Base-by-base conservation (phyloP, 2,888 invertebrate species). In the Drosophila rellima region DNA sequence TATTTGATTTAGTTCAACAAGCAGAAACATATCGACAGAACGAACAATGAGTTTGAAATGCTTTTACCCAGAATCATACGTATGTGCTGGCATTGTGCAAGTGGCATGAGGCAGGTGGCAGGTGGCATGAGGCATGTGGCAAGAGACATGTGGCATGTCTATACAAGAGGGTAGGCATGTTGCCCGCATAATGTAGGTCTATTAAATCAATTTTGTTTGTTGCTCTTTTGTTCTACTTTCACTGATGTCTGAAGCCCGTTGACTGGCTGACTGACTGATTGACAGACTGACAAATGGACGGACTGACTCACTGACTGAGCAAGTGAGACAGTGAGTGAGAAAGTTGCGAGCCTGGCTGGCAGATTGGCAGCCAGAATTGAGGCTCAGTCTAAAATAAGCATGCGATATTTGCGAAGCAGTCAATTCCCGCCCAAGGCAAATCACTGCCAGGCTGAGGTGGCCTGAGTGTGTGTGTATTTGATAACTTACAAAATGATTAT, bases 201-300 rank as follows among this genome's bases (percentile, higher is more conserved):
- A 80, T 85, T 88, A 88, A 88, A 83, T 83, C 85, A 83, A 85
- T 85, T 83, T 85, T 67, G 82, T 70, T 73, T 80, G 73, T 74
- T 82, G 85, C 88, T 80, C 85, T 76, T 81, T 80, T 85, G 73
- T 70, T 70, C 85, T 78, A 80, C 63, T 78, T 87, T 82, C 68
- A 66, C 72, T 73, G 37, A 10, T 61, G 54, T 29, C 44, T 54
- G 13, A 44, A n/a, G 11, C 39, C 17, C 18, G 57, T 29, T 54
- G 62, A 47, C 63, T 59, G 40, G 33, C 47, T 60, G 40, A 18
- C 42, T 65, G 57, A 48, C 55, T 51, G 82, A 48, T 63, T 50
- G 63, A 45, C 61, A 44, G 82, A 48, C 66, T 50, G 63, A 45
- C 61, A 44, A 51, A 15, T 39, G 37, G 64, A 20, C 33, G 4